Evolutionary conservation across 2,888 invertebrate species (phyloP), one percentile per base, ranked within the genome.

Genomic region (Zaprionus lineosus): DNA sequence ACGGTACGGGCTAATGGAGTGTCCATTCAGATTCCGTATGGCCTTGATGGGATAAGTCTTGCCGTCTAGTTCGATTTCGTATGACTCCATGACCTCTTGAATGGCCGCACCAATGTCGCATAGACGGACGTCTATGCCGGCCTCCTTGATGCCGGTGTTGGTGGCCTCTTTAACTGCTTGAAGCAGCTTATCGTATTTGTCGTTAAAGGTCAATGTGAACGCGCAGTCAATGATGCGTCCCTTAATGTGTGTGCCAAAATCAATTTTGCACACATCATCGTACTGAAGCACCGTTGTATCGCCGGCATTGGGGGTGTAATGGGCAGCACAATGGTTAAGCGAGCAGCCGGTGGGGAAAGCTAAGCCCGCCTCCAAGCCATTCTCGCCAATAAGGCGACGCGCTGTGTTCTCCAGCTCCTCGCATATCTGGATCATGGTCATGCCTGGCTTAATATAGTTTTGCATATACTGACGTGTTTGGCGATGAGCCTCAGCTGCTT

Each of bases 51-150:
- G 97, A 91, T 97, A 98, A 7, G 95, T 95, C 91, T 97, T 97
- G 24, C 99, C 99, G 90, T 99, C 97, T 50, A 99, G 90, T 90
- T 99, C 99, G 3, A 99, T 94, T 91, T 99, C 99, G 89, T 99
- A 98, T 0, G 98, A 98, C 88, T 99, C 99, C 99, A 99, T 99
- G 0, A 98, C 98, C 92, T 99, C 99, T 89, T 99, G 99, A 76
- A 99, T 97, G 1, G 97, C 96, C 64, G 97, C 96, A 7, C 96
- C 99, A 70, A 99, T 95, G 86, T 99, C 99, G 89, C 99, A 98
- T 56, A 99, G 92, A 87, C 97, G 94, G 0, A 98, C 99, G 90
- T 99, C 99, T 64, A 99, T 98, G 9, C 99, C 99, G 0, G 97
- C 95, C 63, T 94, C 96, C 90, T 93, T 95, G 75, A 99, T 99